Conservation (phyloP, 2,888 invertebrate species). For the Xanthorhoe spadicearia region DNA sequence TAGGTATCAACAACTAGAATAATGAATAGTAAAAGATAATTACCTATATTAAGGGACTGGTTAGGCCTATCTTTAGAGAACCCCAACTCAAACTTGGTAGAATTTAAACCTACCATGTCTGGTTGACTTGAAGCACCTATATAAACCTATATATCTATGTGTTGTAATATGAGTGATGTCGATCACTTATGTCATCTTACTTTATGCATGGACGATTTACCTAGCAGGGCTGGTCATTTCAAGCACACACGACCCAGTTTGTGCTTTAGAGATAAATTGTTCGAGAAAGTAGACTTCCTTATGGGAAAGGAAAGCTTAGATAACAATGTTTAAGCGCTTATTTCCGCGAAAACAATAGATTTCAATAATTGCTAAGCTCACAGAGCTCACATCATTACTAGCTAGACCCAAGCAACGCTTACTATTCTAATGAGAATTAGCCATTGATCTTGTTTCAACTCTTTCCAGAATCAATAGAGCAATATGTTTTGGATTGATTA, state of each 20-base stretch:
- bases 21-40: too few species aligned
- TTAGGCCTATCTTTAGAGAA: too few species aligned
- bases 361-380: background rate
- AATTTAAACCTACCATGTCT: too few species aligned
- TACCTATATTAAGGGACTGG: too few species aligned
- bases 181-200: background rate
- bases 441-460: too few species aligned
- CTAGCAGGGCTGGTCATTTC: background rate
- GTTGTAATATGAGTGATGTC: background rate
- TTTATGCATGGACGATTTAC: background rate
- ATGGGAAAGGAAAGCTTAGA: conserved; percentile 6
- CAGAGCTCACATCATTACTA: background rate
- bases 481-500: too few species aligned
- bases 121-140: background rate
- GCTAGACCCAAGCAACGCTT: too few species aligned
- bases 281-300: conserved; percentile 5
- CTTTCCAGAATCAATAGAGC: too few species aligned
- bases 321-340: background rate
- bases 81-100: too few species aligned
- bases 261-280: conserved; percentile 1
- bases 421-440: too few species aligned
- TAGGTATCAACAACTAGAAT: too few species aligned
- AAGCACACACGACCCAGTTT: background rate
- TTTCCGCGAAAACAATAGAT: background rate
- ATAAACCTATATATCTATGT: background rate